A percentile compares a stretch with the other conserved stretches of the same genome.
phyloP scores from a whole-genome alignment of 2,113 vertebrate genomes.

The Stegostoma tigrinum region DNA sequence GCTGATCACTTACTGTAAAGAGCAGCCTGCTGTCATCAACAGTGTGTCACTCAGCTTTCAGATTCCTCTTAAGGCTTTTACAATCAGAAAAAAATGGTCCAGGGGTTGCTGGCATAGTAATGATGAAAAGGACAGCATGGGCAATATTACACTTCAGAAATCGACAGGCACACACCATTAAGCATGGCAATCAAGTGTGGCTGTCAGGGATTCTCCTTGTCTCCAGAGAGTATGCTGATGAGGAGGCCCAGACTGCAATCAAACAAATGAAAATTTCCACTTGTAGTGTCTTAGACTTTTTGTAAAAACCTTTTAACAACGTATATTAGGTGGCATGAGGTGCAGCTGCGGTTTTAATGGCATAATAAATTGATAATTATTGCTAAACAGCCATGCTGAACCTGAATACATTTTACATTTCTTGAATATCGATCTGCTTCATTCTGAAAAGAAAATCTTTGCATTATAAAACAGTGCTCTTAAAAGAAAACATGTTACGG shows the following conservation, averaged over 20 bases:
- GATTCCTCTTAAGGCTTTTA: background rate
- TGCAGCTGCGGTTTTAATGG: background rate
- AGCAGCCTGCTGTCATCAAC: background rate
- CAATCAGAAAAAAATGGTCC: background rate
- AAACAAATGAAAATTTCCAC: background rate
- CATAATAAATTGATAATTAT: background rate
- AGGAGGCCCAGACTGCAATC: background rate
- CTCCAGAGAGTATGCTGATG: background rate
- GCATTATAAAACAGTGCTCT: background rate
- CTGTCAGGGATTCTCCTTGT: no score
- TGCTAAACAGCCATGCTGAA: background rate
- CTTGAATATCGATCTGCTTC: background rate
- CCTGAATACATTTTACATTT: background rate
- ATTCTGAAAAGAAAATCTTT: background rate
- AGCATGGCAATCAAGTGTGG: background rate
- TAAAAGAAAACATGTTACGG: no score
- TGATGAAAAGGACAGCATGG: background rate
- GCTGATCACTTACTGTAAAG: constrained; percentile 23
- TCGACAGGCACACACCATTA: background rate
- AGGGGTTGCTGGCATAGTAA: background rate
- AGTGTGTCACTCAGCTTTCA: background rate
- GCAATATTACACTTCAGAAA: background rate
- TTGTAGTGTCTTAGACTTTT: background rate
- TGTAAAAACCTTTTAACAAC: background rate
- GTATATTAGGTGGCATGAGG: background rate